A percentile compares a stretch with the other conserved stretches of the same genome.
Conservation (phyloP, 1,140 invertebrate genomes). For the Paramacrobiotus metropolitanus region DNA sequence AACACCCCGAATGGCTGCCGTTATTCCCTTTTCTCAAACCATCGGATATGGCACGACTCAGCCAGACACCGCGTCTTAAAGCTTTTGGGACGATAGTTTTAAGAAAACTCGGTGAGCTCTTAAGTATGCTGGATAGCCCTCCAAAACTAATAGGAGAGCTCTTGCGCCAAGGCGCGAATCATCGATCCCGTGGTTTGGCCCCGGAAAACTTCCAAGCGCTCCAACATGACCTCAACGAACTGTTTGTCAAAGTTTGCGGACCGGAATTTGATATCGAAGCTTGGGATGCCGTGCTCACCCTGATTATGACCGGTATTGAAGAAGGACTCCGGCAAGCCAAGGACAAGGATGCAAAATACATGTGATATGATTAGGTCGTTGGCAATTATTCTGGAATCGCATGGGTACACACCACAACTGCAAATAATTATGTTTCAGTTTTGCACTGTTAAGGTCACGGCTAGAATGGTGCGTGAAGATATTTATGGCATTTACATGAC, state of each 20-base stretch:
- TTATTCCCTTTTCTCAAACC: background rate
- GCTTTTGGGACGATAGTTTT: background rate
- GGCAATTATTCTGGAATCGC: too few species aligned
- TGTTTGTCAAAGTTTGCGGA: constrained; percentile 4
- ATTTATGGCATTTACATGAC: too few species aligned
- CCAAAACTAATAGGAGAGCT: background rate
- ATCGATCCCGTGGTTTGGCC: background rate
- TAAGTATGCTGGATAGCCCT: background rate
- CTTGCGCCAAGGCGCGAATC: background rate
- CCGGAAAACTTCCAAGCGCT: constrained; percentile 3
- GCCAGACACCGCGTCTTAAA: background rate
- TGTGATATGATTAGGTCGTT: background rate
- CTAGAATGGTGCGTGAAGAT: too few species aligned
- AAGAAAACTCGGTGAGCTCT: background rate
- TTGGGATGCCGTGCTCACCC: background rate
- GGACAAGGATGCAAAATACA: constrained; percentile 3
- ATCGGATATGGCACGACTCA: background rate
- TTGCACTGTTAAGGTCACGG: too few species aligned
- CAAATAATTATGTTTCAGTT: too few species aligned
- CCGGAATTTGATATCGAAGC: constrained; percentile 2
- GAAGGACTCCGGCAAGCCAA: background rate
- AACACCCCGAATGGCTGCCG: background rate
- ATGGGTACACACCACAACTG: too few species aligned
- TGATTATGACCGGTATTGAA: background rate
- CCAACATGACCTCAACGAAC: constrained; percentile 2